Evolutionary conservation across 2,113 vertebrate genomes (phyloP), one percentile per base, ranked within the genome.

Genomic region (Hystrix brachyura): DNA sequence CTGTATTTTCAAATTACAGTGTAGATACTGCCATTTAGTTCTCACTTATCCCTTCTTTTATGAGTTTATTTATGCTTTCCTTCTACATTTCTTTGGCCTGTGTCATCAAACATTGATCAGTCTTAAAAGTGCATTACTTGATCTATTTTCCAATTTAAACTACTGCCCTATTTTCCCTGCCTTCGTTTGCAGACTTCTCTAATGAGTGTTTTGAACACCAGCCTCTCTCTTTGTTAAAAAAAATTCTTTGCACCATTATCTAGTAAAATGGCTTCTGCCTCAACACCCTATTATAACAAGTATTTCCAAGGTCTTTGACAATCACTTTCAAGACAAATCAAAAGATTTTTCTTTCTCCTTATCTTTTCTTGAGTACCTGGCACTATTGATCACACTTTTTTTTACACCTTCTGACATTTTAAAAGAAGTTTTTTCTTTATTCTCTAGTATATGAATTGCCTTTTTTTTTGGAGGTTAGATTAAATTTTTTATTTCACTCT

Each of bases 401-500:
- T 79, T 79, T 53, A 79, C 10, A n/a, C 53, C 53, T 76, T 57
- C n/a, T 74, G 34, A 38, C 32, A 79, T 96, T 97, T 93, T 53
- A 62, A 89, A 96, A 87, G 32, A 60, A n/a, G 79, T 15, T 79
- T 90, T 53, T 84, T 69, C 67, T 72, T 43, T 74, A 53, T 91
- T 87, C 27, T 96, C 15, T 59, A 91, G 48, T 43, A 87, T 91
- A 93, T 79, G n/a, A 96, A 94, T 89, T 93, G 43, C 27, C 27
- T 94, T 95, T 97, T 94, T 94, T 85, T 48, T 97, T 91, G 23
- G 76, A 93, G 87, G 57, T 90, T 65, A 95, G 32, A 88, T 95
- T 97, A 94, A 76, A 94, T 86, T 93, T 97, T 76, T 95, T 94
- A 95, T 96, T 94, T 94, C 53, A 91, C 14, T 88, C 23, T 29